These are phyloP conservation scores for Plecturocebus donacophilus DNA, from an alignment of 2,113 vertebrate species.

Conservation along the genomic window DNA sequence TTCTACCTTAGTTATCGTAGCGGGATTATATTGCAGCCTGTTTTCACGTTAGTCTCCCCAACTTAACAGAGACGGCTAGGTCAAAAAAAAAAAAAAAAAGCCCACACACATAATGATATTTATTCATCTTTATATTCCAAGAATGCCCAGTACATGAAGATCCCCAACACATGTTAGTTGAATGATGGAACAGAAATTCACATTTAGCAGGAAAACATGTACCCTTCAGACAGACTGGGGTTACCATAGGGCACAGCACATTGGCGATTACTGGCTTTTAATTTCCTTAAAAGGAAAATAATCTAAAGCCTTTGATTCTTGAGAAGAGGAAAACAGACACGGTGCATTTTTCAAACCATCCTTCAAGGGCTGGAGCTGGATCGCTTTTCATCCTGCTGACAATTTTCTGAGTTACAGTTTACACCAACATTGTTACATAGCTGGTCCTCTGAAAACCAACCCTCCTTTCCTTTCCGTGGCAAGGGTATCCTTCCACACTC, in stretches of 20 bases:
- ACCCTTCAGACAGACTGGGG: not conserved
- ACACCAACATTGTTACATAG: not conserved
- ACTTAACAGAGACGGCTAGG: not conserved
- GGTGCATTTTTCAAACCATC: not conserved
- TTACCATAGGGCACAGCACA: not conserved
- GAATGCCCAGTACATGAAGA: constrained; percentile 37
- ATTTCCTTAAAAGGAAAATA: constrained; percentile 31
- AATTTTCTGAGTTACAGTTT: not conserved
- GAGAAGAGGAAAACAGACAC: not conserved
- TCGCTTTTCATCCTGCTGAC: not conserved
- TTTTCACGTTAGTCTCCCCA: not conserved
- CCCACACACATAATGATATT: not conserved
- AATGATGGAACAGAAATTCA: constrained; percentile 44
- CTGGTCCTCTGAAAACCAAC: not conserved
- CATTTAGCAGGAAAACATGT: constrained; percentile 29
- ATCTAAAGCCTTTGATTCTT: not conserved
- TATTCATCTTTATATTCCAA: constrained; percentile 50
- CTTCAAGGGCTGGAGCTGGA: not conserved
- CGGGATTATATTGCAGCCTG: not conserved
- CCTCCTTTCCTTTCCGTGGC: not conserved
- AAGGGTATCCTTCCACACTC: not conserved
- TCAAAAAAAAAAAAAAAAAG: too few relatives aligned
- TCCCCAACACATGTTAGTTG: not conserved
- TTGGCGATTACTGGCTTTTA: not conserved
- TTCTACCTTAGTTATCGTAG: not conserved